These are phyloP conservation scores for Hirudinaria manillensis DNA, from an alignment of 2,888 invertebrate genomes.

Conservation along the genomic window DNA sequence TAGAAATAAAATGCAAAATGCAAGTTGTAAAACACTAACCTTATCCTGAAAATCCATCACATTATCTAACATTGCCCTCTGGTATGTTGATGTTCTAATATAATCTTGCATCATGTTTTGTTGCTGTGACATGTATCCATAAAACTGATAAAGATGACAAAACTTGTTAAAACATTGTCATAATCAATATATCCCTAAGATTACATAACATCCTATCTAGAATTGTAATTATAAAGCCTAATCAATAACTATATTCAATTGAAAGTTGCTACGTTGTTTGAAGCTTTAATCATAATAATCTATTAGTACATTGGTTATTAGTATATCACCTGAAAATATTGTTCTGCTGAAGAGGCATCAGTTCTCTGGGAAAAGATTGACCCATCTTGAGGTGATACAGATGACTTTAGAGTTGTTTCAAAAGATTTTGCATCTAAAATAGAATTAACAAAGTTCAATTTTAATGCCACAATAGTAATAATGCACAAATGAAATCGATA, in stretches of 20 bases:
- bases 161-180: neutral
- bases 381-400: conserved; percentile 53
- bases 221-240: neutral
- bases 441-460: neutral
- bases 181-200: neutral
- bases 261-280: neutral
- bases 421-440: conserved; percentile 67
- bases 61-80: conserved; percentile 89
- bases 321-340: conserved; percentile 82
- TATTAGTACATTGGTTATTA: too few species aligned
- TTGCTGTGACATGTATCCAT: conserved; percentile 96
- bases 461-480: neutral
- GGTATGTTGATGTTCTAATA: conserved; percentile 94
- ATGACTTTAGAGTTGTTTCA: conserved; percentile 68
- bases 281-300: too few species aligned
- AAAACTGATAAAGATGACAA: conserved; percentile 65
- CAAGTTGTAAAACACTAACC: conserved; percentile 43
- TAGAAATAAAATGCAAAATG: neutral
- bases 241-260: neutral
- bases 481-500: neutral
- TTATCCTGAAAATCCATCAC: conserved; percentile 76
- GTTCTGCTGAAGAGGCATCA: conserved; percentile 93
- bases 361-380: conserved; percentile 92
- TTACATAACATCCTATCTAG: neutral
- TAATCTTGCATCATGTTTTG: conserved; percentile 99